Evolutionary conservation across 2,797 vertebrate genomes (phyloP).

Genomic region (Rhinatrema bivittatum): DNA sequence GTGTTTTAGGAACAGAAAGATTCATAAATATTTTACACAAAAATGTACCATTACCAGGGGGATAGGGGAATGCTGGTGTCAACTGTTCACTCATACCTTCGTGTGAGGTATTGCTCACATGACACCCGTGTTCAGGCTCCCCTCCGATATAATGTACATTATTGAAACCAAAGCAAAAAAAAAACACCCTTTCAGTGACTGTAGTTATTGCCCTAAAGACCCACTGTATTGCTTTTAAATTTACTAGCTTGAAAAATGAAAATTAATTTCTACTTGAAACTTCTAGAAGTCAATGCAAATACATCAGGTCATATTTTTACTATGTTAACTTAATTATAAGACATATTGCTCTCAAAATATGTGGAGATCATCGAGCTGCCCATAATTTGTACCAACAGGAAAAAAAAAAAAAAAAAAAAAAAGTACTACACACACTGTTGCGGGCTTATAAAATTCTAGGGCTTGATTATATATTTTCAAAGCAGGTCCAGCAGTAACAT

Average conservation of each 20-base stretch:
- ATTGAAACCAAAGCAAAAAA: conserved; percentile 23
- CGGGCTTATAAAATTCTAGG: conserved; percentile 26
- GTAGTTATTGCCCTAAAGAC: conserved; percentile 44
- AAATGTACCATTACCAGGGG: conserved; percentile 37
- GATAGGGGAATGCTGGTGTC: conserved; percentile 49
- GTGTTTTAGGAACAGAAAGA: conserved; percentile 32
- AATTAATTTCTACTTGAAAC: conserved; percentile 34
- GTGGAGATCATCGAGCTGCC: conserved; percentile 44
- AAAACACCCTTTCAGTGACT: conserved; percentile 40
- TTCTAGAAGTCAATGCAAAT: conserved; percentile 36
- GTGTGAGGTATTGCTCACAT: conserved; percentile 34
- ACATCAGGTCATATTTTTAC: conserved; percentile 44
- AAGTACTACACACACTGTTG: conserved; percentile 25
- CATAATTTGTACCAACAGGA: conserved; percentile 42
- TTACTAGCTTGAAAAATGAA: conserved; percentile 43
- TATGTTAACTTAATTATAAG: conserved; percentile 36
- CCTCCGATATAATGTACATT: conserved; percentile 16
- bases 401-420: too few species aligned
- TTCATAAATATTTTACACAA: conserved; percentile 57
- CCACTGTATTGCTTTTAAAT: conserved; percentile 50
- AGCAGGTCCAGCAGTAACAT: conserved; percentile 35
- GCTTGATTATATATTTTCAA: too few species aligned
- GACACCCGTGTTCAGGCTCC: conserved; percentile 35
- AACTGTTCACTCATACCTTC: conserved; percentile 35
- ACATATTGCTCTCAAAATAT: conserved; percentile 48